Conservation (phyloP, 2,888 invertebrate genomes). For the Steromphala cineraria region DNA sequence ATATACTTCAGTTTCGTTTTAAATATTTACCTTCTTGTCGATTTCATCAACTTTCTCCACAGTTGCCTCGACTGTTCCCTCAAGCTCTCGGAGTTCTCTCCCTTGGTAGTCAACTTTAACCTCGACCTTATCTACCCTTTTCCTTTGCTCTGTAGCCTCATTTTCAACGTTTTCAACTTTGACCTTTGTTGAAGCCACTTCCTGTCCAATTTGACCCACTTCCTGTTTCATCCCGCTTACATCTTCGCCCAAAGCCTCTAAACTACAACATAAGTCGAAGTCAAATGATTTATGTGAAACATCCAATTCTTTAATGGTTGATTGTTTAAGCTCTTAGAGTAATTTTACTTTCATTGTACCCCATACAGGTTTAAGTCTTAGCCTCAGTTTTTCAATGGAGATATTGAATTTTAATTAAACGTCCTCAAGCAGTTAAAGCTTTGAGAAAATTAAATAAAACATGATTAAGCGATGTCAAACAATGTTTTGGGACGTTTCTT, state of each 20-base stretch:
- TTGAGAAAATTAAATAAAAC: too few species aligned
- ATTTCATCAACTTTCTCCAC: constrained; percentile 64
- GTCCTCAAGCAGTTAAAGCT: too few species aligned
- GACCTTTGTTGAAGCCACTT: constrained; percentile 53
- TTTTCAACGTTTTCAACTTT: constrained; percentile 51
- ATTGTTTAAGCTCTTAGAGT: too few species aligned
- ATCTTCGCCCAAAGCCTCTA: constrained; percentile 57
- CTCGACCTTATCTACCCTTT: constrained; percentile 46
- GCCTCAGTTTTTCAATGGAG: too few species aligned
- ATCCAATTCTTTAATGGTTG: too few species aligned
- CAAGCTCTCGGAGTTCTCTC: constrained; percentile 51
- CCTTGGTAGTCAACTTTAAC: constrained; percentile 46
- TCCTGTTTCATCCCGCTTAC: constrained; percentile 55
- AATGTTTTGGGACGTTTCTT: too few species aligned
- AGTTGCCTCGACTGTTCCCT: constrained; percentile 55
- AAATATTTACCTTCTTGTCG: constrained; percentile 62
- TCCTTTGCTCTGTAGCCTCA: constrained; percentile 52
- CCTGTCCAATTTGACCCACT: constrained; percentile 52
- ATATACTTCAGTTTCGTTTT: too few species aligned
- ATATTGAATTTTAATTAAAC: too few species aligned
- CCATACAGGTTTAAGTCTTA: too few species aligned
- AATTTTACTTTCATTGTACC: too few species aligned
- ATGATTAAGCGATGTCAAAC: too few species aligned
- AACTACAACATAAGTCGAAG: constrained; percentile 35
- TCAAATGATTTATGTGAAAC: too few species aligned